Percentiles rank a stretch among this genome's conserved stretches.
These are phyloP conservation scores for Punctoribates punctum DNA, from an alignment of 2,888 invertebrate species.

Conservation along the genomic window DNA sequence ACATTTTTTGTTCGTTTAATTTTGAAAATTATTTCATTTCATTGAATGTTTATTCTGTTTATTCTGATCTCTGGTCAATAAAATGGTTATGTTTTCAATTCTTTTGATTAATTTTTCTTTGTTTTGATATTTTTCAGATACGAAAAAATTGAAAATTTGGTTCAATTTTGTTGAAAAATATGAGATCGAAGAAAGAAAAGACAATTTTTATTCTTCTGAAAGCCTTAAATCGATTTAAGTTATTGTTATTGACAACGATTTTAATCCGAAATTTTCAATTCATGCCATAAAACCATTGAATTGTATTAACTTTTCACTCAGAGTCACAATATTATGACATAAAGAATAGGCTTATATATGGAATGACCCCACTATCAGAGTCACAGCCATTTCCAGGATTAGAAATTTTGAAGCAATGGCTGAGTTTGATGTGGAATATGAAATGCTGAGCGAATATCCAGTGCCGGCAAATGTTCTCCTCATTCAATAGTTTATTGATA, in stretches of 20 bases:
- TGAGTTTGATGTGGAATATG: background rate
- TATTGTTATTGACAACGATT: conserved; percentile 20
- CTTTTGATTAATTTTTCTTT: too few species aligned
- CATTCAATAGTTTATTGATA: background rate
- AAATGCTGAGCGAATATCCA: too few species aligned
- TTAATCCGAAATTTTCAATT: conserved; percentile 18
- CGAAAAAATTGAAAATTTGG: too few species aligned
- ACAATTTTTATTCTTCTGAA: background rate
- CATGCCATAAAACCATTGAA: conserved; percentile 19
- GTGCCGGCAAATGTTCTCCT: too few species aligned
- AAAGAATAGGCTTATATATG: background rate
- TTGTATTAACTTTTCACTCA: conserved; percentile 23
- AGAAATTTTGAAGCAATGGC: background rate
- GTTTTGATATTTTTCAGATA: too few species aligned
- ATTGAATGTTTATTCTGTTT: too few species aligned
- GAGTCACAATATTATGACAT: conserved; percentile 20
- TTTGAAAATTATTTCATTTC: too few species aligned
- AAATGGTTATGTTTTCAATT: too few species aligned
- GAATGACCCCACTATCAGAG: background rate
- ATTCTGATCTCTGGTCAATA: too few species aligned
- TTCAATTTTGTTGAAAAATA: background rate
- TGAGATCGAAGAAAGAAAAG: background rate
- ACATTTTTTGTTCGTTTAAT: too few species aligned
- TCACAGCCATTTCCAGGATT: background rate
- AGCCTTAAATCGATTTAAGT: conserved; percentile 14